A percentile compares a stretch with the other conserved stretches of the same genome.
These are phyloP conservation scores for Eupithecia tripunctaria DNA, from an alignment of 2,888 invertebrate genomes.

Conservation along the genomic window DNA sequence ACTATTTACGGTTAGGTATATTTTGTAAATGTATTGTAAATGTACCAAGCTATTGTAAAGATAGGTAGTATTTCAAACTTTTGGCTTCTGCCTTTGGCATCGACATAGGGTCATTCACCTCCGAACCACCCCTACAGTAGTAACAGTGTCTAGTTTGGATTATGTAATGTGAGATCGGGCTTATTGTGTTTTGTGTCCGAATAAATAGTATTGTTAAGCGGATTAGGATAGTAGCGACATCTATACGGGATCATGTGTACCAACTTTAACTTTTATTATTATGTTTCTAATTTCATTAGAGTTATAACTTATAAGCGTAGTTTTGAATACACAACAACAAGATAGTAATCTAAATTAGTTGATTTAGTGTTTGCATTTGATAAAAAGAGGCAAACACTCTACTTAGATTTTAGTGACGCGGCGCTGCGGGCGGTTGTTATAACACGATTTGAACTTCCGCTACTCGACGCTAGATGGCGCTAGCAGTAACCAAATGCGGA, in stretches of 20 bases:
- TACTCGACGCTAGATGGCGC: constrained; percentile 35
- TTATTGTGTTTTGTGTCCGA: background rate
- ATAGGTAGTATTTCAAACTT: background rate
- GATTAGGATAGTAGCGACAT: constrained; percentile 4
- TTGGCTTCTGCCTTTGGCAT: background rate
- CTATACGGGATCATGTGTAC: background rate
- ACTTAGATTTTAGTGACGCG: background rate
- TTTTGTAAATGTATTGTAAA: background rate
- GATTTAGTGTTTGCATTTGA: background rate
- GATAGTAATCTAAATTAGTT: background rate
- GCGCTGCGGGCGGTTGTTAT: background rate
- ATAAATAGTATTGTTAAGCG: background rate
- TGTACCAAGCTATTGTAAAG: background rate
- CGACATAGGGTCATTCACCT: background rate
- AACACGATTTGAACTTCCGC: constrained; percentile 1
- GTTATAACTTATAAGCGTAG: background rate
- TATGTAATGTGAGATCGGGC: background rate
- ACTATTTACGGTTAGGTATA: background rate
- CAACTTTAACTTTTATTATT: background rate
- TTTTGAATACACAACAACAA: no score
- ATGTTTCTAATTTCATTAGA: background rate
- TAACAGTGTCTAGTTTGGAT: constrained; percentile 2
- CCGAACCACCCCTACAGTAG: background rate
- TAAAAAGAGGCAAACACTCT: background rate
- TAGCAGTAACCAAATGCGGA: background rate